phyloP scores from a whole-genome alignment of 37 sponge, comb jelly and placozoan species.

The Dysidea cf. avara region DNA sequence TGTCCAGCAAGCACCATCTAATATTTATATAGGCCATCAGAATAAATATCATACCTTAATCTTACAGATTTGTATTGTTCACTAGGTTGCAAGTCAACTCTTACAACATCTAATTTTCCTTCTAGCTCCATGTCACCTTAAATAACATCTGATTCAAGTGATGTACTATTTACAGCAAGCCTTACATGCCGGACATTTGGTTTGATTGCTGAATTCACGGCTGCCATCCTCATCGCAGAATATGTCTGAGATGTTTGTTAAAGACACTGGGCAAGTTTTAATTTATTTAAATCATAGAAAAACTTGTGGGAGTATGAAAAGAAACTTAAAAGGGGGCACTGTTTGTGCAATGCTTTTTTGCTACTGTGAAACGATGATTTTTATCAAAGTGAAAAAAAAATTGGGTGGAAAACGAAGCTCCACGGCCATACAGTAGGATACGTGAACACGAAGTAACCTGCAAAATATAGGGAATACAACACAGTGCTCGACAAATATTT shows the following conservation, averaged over 20 bases:
- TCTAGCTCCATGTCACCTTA: constrained; percentile 72
- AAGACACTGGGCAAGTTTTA: too few relatives aligned
- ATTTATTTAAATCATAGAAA: neutral
- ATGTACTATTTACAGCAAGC: too few relatives aligned
- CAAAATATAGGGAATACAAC: neutral
- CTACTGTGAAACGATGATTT: neutral
- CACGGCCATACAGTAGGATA: constrained; percentile 56
- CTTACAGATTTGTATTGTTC: constrained; percentile 91
- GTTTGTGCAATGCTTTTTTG: neutral
- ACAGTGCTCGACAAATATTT: neutral
- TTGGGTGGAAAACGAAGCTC: too few relatives aligned
- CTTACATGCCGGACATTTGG: constrained; percentile 84
- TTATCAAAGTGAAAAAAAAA: neutral
- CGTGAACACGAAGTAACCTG: constrained; percentile 87
- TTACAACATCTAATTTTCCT: constrained; percentile 74
- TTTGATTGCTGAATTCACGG: constrained; percentile 73
- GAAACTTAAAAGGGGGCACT: neutral
- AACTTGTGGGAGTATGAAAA: neutral
- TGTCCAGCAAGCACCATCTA: constrained; percentile 94
- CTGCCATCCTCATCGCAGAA: constrained; percentile 93
- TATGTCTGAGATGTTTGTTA: constrained; percentile 69
- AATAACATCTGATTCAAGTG: too few relatives aligned
- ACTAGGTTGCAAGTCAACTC: constrained; percentile 73
- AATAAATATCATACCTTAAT: too few relatives aligned
- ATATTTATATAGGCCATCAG: neutral